Conservation (phyloP, 2,797 vertebrate genomes). For the Pristis pectinata region DNA sequence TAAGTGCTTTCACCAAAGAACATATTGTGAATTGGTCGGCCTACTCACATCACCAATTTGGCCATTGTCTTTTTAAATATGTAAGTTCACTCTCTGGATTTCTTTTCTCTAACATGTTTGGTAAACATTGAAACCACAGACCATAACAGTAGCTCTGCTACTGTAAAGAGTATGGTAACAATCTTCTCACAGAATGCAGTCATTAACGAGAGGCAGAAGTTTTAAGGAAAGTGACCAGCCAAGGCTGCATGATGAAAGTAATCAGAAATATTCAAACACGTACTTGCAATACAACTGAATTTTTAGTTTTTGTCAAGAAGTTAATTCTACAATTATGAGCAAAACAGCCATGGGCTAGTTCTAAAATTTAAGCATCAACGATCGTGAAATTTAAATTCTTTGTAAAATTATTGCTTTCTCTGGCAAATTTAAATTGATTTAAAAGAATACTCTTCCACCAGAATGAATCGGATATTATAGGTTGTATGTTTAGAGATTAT, state of each 20-base stretch:
- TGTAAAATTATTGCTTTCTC: not conserved
- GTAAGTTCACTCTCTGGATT: not conserved
- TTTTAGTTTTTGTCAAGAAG: not conserved
- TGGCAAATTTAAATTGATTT: not conserved
- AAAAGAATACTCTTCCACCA: not conserved
- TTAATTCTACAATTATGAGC: not conserved
- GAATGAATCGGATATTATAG: not conserved
- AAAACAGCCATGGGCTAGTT: not conserved
- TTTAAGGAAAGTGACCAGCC: not conserved
- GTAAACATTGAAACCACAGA: conserved; percentile 18
- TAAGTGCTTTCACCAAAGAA: not conserved
- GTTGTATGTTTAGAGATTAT: not conserved
- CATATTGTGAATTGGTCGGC: not conserved
- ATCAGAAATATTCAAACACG: not conserved
- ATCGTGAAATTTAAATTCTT: not conserved
- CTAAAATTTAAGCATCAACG: not conserved
- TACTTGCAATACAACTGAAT: not conserved
- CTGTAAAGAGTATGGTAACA: conserved; percentile 10
- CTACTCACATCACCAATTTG: not conserved
- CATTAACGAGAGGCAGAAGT: not conserved
- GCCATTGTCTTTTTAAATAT: not conserved
- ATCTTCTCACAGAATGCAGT: not conserved
- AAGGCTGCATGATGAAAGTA: not conserved
- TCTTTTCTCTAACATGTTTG: not conserved
- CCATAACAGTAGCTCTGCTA: not conserved